Evolutionary conservation across 64 coral and sea anemone genomes (phyloP), one percentile per base, ranked within the genome.

Genomic region (Orbicella faveolata): DNA sequence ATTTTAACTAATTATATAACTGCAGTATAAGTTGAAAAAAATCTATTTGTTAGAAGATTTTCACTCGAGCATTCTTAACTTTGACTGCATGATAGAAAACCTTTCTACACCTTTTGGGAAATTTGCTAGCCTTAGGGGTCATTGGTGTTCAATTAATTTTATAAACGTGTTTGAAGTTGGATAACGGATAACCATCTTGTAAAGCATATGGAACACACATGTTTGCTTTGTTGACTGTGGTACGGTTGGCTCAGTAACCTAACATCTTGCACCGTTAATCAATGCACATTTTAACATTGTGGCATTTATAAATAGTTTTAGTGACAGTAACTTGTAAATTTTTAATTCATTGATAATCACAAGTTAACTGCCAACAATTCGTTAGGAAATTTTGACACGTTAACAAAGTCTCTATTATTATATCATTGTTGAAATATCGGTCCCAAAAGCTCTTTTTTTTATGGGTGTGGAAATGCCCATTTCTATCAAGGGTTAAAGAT

Each of bases 211-310:
- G 57, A 70, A 52, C 36, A 36, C 82, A 85, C 82, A 85, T 72
- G 82, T 68, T 65, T 85, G 82, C 65, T 70, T 85, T 85, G 82
- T 85, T 70, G 82, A 16, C 1, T 30, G 39, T 30, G 70, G 23
- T 18, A 63, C 36, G 37, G 81, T 85, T 85, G 63, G 82, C 82
- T 66, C 62, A 85, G 82, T 85, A 85, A 85, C 82, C 63, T 70
- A 16, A 68, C 21, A 1, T 11, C 65, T 20, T 0, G 44, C 48
- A 4, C 36, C 11, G 1, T 23, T 44, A 17, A 77, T 77, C 3
- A 39, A 77, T 48, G 17, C 18, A 6, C 9, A 39, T 48, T 48
- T 48, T 48, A 48, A 48, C 44, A 48, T 48, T 48, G 44, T 48
- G 44, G 7, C 44, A 48, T 4, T 3, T 48, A 5, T 5, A 48